Conservation (phyloP, 64 coral and sea anemone genomes). For the Montipora foliosa region DNA sequence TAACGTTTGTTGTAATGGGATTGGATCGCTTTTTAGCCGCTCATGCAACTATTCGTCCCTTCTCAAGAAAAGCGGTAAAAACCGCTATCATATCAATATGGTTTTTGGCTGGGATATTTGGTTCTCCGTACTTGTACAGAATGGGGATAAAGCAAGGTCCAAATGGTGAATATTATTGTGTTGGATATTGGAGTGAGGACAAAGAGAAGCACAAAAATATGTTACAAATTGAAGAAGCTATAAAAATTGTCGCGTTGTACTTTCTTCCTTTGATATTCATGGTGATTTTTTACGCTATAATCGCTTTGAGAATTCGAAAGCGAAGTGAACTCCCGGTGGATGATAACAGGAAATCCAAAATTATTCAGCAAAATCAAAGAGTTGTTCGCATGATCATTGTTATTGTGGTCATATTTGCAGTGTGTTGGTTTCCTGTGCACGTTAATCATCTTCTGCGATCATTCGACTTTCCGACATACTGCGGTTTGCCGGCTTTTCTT, state of each 20-base stretch:
- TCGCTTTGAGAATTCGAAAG: constrained; percentile 30
- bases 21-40: constrained; percentile 66
- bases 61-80: constrained; percentile 15
- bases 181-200: constrained; percentile 28
- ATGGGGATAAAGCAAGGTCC: neutral
- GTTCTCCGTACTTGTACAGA: constrained; percentile 40
- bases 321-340: constrained; percentile 3
- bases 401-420: constrained; percentile 63
- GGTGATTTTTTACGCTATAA: constrained; percentile 59
- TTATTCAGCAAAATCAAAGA: constrained; percentile 60
- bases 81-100: constrained; percentile 28
- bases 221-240: constrained; percentile 26
- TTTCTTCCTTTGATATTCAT: constrained; percentile 47
- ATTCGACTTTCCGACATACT: constrained; percentile 44
- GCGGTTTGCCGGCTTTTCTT: constrained; percentile 26
- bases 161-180: constrained; percentile 29
- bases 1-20: constrained; percentile 77
- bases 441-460: constrained; percentile 68
- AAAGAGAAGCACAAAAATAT: neutral
- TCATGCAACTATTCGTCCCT: constrained; percentile 43
- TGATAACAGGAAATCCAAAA: constrained; percentile 21
- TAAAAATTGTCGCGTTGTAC: constrained; percentile 48
- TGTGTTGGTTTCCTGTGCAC: constrained; percentile 80
- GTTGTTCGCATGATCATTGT: constrained; percentile 64
- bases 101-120: constrained; percentile 13